Evolutionary conservation across 1,140 invertebrate genomes (phyloP), one percentile per base, ranked within the genome.

Genomic region (Danaus plexippus): DNA sequence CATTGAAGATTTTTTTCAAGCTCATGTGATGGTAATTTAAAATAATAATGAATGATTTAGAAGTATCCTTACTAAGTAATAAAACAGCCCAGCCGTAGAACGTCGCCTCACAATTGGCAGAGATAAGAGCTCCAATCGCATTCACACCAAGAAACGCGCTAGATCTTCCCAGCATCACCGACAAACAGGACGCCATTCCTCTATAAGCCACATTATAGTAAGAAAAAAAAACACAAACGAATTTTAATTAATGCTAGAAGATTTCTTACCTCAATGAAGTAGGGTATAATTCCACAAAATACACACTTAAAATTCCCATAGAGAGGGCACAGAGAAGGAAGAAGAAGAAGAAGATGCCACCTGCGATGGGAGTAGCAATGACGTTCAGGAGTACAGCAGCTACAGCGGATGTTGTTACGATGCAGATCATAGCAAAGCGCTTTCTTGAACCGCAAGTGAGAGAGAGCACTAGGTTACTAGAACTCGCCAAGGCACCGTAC

Each of bases 261-360:
- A 7, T 13, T 51, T 43, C 69, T 71, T 13, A 87, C 83, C 81
- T 83, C 18, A 85, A 60, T 55, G 79, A 80, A 45, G 83, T 87
- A 11, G 83, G 81, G 57, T 87, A 87, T 9, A 87, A 62, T 54
- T 87, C 83, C 15, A 87, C 81, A 48, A 87, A 87, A 49, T 87
- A 87, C 0, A 87, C 83, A 45, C 83, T 87, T 11, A 87, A 53
- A 0, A 87, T 69, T 1, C 83, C 83, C 83, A 87, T 87, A 0
- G 77, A 73, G 3, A 87, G 67, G 0, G 83, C 83, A 48, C 78
- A 79, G 11, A 86, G 56, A 3, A 86, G 61, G 51, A 86, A 86
- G 51, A 86, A 65, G 73, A 83, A 86, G 69, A 85, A 86, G 60
- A 85, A 83, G 7, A 86, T 70, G 7, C 77, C 83, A 0, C 83